Evolutionary conservation across 2,888 invertebrate genomes (phyloP).

Genomic region (Luperina testacea): DNA sequence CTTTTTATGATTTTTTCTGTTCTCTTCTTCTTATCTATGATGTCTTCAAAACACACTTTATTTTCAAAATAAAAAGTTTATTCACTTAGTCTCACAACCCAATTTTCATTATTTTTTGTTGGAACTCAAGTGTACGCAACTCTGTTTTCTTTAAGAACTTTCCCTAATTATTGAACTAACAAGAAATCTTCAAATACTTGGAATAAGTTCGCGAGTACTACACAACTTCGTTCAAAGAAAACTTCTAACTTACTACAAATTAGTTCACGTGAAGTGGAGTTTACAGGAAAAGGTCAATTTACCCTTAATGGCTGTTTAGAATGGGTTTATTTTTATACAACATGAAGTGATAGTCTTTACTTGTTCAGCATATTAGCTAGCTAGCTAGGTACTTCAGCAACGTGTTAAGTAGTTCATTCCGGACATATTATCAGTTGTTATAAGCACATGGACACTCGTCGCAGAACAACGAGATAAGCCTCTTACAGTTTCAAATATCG

Average conservation of each 20-base stretch:
- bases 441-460: neutral
- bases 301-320: constrained; percentile 2
- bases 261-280: constrained; percentile 39
- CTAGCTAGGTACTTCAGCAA: neutral
- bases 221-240: constrained; percentile 54
- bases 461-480: neutral
- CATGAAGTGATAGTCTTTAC: neutral
- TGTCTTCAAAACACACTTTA: constrained; percentile 3
- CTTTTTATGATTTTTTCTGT: too few relatives aligned
- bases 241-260: constrained; percentile 55
- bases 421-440: neutral
- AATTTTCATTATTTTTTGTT: constrained; percentile 47
- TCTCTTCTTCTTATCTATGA: too few relatives aligned
- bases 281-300: constrained; percentile 34
- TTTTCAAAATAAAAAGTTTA: constrained; percentile 1
- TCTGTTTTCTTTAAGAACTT: constrained; percentile 49
- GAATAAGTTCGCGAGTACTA: constrained; percentile 44
- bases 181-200: constrained; percentile 61
- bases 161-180: constrained; percentile 62
- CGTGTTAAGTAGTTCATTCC: neutral
- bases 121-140: constrained; percentile 18
- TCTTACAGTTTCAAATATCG: constrained; percentile 5
- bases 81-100: constrained; percentile 2
- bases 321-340: neutral
- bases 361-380: neutral